Evolutionary conservation across 2,888 invertebrate species (phyloP).

Genomic region (Drosophila pseudotakahashii): DNA sequence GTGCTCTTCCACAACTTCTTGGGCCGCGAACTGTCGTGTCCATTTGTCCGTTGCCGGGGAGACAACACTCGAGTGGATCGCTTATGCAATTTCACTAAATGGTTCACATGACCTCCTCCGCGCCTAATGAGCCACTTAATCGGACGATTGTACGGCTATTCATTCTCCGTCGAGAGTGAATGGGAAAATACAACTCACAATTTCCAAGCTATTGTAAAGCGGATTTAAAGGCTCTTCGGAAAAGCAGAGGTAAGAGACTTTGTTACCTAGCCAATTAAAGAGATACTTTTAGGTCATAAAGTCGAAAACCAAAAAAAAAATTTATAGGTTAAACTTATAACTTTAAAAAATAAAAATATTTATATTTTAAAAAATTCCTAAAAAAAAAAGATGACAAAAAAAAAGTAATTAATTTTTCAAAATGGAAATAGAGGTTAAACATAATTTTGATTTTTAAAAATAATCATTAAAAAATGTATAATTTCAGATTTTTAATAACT

Average conservation of each 20-base stretch:
- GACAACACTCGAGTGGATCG: constrained; percentile 8
- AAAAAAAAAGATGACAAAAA: too few relatives aligned
- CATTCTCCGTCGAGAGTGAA: constrained; percentile 25
- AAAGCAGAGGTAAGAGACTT: too few relatives aligned
- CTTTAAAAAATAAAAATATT: not conserved
- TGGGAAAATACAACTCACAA: constrained; percentile 24
- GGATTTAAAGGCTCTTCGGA: not conserved
- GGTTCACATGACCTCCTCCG: constrained; percentile 64
- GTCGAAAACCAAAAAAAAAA: too few relatives aligned
- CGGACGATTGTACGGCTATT: constrained; percentile 20
- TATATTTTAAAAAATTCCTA: too few relatives aligned
- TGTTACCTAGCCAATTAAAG: not conserved
- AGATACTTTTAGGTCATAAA: too few relatives aligned
- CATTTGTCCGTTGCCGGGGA: constrained; percentile 1
- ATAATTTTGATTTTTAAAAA: too few relatives aligned
- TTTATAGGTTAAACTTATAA: too few relatives aligned
- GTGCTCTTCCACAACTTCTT: not conserved
- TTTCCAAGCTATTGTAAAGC: constrained; percentile 8
- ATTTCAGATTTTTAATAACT: too few relatives aligned
- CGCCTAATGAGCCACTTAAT: constrained; percentile 45
- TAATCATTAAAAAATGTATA: too few relatives aligned
- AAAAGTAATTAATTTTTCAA: too few relatives aligned
- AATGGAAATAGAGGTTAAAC: too few relatives aligned
- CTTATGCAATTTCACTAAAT: constrained; percentile 45
- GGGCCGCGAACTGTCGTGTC: not conserved